Conservation (phyloP, 1,140 invertebrate genomes). For the Teleogryllus occipitalis region DNA sequence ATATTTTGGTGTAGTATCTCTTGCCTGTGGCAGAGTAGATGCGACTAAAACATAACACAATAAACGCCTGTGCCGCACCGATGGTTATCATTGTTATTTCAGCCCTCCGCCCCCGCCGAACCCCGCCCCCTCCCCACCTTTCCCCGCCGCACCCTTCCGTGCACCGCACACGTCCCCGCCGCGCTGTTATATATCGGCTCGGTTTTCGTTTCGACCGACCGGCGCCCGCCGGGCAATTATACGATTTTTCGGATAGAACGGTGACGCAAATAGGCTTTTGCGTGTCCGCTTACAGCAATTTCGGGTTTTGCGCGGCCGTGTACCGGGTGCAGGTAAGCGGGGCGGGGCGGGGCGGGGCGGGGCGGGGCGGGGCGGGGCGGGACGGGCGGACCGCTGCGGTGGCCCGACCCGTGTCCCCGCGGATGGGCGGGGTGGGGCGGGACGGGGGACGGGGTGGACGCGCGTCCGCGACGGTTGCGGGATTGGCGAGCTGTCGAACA, state of each 20-base stretch:
- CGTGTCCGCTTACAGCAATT: conserved; percentile 3
- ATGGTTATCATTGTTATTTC: background rate
- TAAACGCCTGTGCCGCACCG: background rate
- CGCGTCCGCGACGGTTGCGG: background rate
- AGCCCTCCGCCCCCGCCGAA: too few relatives aligned
- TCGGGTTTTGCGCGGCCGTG: background rate
- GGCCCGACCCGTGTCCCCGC: background rate
- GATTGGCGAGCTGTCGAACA: background rate
- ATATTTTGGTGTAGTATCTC: background rate
- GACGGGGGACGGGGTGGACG: background rate
- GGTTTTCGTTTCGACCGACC: background rate
- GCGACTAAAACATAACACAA: background rate
- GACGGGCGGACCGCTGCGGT: background rate
- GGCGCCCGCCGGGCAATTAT: background rate
- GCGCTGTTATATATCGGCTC: background rate
- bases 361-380: too few relatives aligned
- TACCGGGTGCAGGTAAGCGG: background rate
- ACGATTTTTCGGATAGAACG: background rate
- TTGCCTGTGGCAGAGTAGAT: background rate
- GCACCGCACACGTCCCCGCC: background rate
- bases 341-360: too few relatives aligned
- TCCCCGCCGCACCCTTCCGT: too few relatives aligned
- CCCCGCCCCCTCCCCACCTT: too few relatives aligned
- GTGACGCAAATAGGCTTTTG: background rate
- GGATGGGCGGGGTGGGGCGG: too few relatives aligned